Base-by-base conservation (phyloP, 2,888 invertebrate genomes). In the Hermodice carunculata region DNA sequence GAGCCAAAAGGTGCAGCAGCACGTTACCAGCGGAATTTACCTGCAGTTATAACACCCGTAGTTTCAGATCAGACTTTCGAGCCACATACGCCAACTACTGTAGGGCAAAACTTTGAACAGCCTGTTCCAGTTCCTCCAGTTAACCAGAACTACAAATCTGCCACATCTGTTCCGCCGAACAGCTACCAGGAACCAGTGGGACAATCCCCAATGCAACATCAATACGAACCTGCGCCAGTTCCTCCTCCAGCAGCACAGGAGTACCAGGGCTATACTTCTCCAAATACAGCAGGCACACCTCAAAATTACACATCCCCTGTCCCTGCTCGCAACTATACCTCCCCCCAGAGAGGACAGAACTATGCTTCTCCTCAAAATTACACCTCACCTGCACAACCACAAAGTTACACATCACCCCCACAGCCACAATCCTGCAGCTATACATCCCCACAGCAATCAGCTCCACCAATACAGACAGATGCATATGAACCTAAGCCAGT, bases 1-100 rank as follows among this genome's bases (percentile, higher is more conserved):
- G 70, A 70, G 8, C 43, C 31, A 6, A 26, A 49, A 49, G 24
- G 29, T 11, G 29, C 17, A 28, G 49, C 26, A 37, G 37, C 37
- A 37, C 37, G 17, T 17, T 37, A 37, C 37, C 37, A 37, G 37
- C n/a, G n/a, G n/a, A n/a, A n/a, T n/a, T n/a, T n/a, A n/a, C n/a
- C n/a, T n/a, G n/a, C n/a, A n/a, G n/a, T n/a, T n/a, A n/a, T n/a
- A n/a, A n/a, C n/a, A n/a, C n/a, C n/a, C n/a, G 37, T 37, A 17
- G 11, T 37, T 8, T 8, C 37, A 11, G 17, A 37, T 17, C 37
- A 8, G 17, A 37, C 37, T 11, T 8, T 37, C 8, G 37, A 8
- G 11, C 17, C 8, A 11, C 11, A 37, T 37, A 37, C 37, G 17
- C 37, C 37, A 8, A 37, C 37, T 37, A 17, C 37, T 17, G 11